Percentiles rank a stretch among this genome's conserved stretches.
Evolutionary conservation across 2,797 vertebrate species (phyloP).

Genomic region (Sphenopsis melanotis): DNA sequence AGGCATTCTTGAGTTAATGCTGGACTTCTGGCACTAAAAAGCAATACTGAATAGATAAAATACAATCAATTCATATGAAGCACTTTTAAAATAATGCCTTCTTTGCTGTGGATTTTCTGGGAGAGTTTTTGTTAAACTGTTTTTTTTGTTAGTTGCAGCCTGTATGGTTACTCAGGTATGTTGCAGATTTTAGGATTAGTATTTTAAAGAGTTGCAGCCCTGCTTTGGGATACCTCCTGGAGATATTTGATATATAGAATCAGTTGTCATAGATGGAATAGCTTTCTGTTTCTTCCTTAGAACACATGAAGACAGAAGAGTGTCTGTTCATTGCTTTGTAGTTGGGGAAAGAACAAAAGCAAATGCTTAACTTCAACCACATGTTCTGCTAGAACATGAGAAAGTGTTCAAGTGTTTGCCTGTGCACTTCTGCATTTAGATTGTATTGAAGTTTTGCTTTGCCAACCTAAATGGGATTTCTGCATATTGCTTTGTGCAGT

Average conservation of each 20-base stretch:
- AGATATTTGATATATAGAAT: background rate
- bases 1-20: background rate
- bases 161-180: background rate
- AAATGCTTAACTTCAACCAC: background rate
- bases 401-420: background rate
- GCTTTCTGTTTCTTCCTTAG: background rate
- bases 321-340: background rate
- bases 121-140: background rate
- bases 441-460: background rate
- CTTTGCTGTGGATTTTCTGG: background rate
- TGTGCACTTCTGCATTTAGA: background rate
- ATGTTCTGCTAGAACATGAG: background rate
- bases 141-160: background rate
- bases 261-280: background rate
- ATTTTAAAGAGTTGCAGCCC: background rate
- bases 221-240: background rate
- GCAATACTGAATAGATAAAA: background rate
- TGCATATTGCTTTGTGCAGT: background rate
- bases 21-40: conserved; percentile 9
- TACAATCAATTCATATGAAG: background rate
- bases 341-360: background rate
- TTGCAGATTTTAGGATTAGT: background rate
- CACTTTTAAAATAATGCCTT: background rate
- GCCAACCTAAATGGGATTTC: background rate
- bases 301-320: background rate